Evolutionary conservation across 2,888 invertebrate genomes (phyloP).

Genomic region (Chironomus tentans): DNA sequence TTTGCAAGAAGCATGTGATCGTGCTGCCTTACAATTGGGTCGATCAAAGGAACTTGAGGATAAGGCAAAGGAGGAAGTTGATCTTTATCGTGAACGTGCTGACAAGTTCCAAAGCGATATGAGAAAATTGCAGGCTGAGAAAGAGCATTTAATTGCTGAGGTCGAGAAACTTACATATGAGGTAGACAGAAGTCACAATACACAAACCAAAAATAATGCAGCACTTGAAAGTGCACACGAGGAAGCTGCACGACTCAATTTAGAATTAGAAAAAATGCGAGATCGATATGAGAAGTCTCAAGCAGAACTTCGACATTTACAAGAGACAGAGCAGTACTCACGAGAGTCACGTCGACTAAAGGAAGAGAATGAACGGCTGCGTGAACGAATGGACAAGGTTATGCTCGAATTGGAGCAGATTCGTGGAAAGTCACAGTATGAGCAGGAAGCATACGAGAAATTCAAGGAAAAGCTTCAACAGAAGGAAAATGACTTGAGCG

Average conservation of each 20-base stretch:
- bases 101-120: conserved; percentile 82
- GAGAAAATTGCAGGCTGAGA: conserved; percentile 70
- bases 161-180: conserved; percentile 78
- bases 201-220: conserved; percentile 74
- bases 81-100: conserved; percentile 79
- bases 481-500: conserved; percentile 64
- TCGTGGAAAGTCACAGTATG: conserved; percentile 70
- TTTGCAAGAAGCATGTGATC: conserved; percentile 80
- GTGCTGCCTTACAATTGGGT: conserved; percentile 73
- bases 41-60: conserved; percentile 86
- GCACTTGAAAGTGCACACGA: conserved; percentile 83
- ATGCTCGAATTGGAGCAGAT: conserved; percentile 70
- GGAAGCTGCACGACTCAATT: conserved; percentile 74
- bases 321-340: conserved; percentile 69
- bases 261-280: conserved; percentile 83
- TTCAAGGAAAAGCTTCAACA: conserved; percentile 67
- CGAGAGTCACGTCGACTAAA: conserved; percentile 73
- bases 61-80: conserved; percentile 80
- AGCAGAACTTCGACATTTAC: conserved; percentile 69
- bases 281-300: conserved; percentile 83
- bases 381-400: conserved; percentile 71
- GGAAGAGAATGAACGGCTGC: conserved; percentile 69
- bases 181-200: conserved; percentile 76
- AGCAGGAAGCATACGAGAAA: conserved; percentile 63
- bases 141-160: conserved; percentile 77